Evolutionary conservation across 2,888 invertebrate species (phyloP), one percentile per base, ranked within the genome.

Genomic region (Acanthoscelides obtectus): DNA sequence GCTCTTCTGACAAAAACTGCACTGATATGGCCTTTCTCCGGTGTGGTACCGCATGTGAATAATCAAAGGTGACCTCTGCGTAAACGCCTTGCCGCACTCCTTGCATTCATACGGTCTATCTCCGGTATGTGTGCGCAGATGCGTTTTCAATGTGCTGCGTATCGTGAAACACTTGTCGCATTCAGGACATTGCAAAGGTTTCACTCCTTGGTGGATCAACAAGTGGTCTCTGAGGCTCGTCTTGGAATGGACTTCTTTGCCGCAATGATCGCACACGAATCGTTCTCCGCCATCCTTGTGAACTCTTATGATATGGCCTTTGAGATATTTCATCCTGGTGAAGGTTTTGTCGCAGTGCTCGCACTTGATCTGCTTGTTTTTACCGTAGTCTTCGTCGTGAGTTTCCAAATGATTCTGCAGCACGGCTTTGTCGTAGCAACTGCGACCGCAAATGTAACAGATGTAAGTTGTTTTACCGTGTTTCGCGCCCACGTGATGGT

Each of bases 81-180:
- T 78, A 69, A 81, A 83, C 2, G 75, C 68, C 72, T 79, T 79
- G 5, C 72, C 74, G 72, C 83, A 83, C 63, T 75, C 65, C 17
- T 73, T 67, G 66, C 82, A 83, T 21, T 73, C 70, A 71, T 80
- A 80, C 0, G 82, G 82, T 69, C 76, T 76, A 22, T 83, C 83
- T 21, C 84, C 83, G 0, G 83, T 84, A 72, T 84, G 84, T 1
- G 81, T 81, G 21, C 81, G 77, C 25, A 81, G 74, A 73, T 86
- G 86, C 45, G 82, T 77, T 64, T 80, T 81, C n/a, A 85, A 73
- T 63, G 82, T 81, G 22, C 80, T 82, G 22, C 81, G 81, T 66
- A 80, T 79, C 1, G 80, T 79, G 71, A 84, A 86, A n/a, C 78
- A 78, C 71, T 83, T 82, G 0, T 82, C 83, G 73, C 85, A 85